Conservation (phyloP, 2,797 vertebrate species). For the Taeniopygia guttata region DNA sequence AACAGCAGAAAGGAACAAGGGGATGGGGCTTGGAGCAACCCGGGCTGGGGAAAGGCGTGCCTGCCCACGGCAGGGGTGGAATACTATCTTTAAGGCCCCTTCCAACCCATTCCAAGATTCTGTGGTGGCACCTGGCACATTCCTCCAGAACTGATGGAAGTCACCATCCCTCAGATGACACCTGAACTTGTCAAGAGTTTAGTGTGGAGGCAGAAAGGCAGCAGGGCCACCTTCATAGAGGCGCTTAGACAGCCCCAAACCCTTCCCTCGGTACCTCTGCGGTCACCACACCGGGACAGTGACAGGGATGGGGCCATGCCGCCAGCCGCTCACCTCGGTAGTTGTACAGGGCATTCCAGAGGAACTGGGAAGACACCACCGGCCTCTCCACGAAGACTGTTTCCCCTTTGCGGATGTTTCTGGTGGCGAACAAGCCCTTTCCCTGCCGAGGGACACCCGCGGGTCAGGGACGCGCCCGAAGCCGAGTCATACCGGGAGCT, state of each 20-base stretch:
- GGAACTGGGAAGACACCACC: conserved; percentile 90
- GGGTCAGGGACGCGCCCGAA: not conserved
- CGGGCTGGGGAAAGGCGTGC: not conserved
- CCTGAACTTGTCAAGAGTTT: not conserved
- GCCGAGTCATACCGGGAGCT: not conserved
- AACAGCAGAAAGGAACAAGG: not conserved
- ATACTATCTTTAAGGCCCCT: not conserved
- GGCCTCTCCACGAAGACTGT: conserved; percentile 87
- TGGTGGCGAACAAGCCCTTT: conserved; percentile 91
- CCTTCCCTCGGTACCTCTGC: accelerated
- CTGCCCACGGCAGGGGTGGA: not conserved
- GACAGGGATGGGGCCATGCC: not conserved
- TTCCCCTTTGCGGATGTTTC: conserved; percentile 87
- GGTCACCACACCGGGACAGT: accelerated
- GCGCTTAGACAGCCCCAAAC: not conserved
- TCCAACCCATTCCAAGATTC: not conserved
- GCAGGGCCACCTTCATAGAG: accelerated
- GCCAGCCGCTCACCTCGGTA: conserved; percentile 84
- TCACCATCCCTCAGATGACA: not conserved
- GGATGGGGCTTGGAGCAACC: not conserved
- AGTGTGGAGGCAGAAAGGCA: not conserved
- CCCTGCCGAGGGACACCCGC: conserved; percentile 75
- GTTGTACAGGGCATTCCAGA: conserved; percentile 94
- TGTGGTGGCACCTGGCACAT: accelerated
- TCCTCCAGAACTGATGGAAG: not conserved